Percentiles rank a stretch among this genome's conserved stretches.
phyloP scores from a whole-genome alignment of 2,797 vertebrate species.

The Sebastes hubbsi region DNA sequence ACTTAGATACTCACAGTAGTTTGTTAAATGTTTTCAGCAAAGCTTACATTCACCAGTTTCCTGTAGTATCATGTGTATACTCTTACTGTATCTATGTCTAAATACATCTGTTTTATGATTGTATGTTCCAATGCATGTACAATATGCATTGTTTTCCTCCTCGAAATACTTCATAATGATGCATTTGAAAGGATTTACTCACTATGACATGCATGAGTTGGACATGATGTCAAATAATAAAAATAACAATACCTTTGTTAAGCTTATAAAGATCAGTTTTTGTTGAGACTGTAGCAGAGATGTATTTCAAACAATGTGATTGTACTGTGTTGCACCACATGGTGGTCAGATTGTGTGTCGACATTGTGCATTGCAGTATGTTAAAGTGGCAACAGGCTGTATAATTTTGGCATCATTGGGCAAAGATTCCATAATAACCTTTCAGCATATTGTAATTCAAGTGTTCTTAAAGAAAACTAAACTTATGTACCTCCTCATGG shows the following conservation, averaged over 20 bases:
- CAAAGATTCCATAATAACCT: no score
- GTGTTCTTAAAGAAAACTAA: no score
- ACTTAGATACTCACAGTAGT: constrained; percentile 5
- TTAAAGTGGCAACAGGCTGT: background rate
- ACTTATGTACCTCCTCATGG: no score
- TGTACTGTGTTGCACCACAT: background rate
- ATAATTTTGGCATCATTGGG: no score
- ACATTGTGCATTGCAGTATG: background rate
- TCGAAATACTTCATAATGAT: background rate
- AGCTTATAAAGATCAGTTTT: background rate
- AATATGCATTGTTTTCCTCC: background rate
- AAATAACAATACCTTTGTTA: background rate
- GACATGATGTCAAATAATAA: background rate
- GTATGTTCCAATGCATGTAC: background rate
- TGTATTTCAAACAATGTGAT: background rate
- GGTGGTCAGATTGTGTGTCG: background rate
- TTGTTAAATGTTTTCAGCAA: background rate
- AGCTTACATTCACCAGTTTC: background rate
- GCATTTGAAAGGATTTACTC: background rate
- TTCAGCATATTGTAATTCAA: no score
- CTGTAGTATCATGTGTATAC: background rate
- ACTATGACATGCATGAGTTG: background rate
- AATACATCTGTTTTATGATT: background rate
- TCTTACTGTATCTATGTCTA: background rate
- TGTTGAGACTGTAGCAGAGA: background rate